phyloP scores from a whole-genome alignment of 2,797 vertebrate species.

The Crax fasciolata region DNA sequence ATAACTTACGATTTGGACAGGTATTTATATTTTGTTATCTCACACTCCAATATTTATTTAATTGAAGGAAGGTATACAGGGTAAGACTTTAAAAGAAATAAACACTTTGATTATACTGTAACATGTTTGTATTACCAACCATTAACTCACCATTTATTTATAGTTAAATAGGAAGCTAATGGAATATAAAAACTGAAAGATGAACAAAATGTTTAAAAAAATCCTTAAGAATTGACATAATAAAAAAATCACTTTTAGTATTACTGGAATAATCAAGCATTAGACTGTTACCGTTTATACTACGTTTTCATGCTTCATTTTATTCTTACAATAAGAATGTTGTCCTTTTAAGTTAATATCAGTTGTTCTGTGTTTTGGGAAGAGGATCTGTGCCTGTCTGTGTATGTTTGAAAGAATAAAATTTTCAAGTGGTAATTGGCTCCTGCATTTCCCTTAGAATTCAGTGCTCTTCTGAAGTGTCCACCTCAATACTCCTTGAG shows the following conservation, averaged over 20 bases:
- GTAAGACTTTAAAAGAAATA: slow-evolving; percentile 77
- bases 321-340: neutral
- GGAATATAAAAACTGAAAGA: slow-evolving; percentile 59
- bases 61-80: slow-evolving; percentile 72
- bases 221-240: neutral
- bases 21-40: slow-evolving; percentile 80
- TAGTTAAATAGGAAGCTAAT: slow-evolving; percentile 67
- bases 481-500: slow-evolving; percentile 38
- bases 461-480: slow-evolving; percentile 11
- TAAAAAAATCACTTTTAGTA: neutral
- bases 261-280: neutral
- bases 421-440: neutral
- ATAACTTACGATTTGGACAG: slow-evolving; percentile 63
- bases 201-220: slow-evolving; percentile 12
- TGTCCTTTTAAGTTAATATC: neutral
- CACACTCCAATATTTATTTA: slow-evolving; percentile 67
- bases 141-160: slow-evolving; percentile 65
- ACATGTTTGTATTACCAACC: slow-evolving; percentile 46
- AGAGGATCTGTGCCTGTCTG: neutral
- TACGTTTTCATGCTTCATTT: neutral
- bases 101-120: slow-evolving; percentile 66
- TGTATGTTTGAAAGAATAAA: neutral
- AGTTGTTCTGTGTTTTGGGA: neutral
- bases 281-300: neutral
- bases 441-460: slow-evolving; percentile 2